These are phyloP conservation scores for Apantesis nais DNA, from an alignment of 2,888 invertebrate genomes.

Conservation along the genomic window DNA sequence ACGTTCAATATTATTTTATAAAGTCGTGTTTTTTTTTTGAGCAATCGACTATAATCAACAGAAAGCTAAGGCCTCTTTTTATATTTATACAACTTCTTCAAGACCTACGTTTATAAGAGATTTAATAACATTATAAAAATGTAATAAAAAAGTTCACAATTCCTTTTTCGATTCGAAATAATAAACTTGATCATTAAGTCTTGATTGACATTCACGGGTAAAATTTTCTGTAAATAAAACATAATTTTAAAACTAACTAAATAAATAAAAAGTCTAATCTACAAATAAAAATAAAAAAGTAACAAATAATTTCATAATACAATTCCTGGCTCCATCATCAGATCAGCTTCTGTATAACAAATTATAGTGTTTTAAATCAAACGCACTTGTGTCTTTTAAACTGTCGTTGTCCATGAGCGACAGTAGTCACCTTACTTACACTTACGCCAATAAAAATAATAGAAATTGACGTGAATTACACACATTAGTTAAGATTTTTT, in stretches of 20 bases:
- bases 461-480: no score
- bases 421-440: no score
- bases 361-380: no score
- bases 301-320: not conserved
- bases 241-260: not conserved
- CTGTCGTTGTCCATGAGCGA: no score
- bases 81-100: not conserved
- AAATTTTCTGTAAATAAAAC: slow-evolving; percentile 14
- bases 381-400: no score
- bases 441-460: no score
- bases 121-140: not conserved
- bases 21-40: no score
- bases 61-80: not conserved
- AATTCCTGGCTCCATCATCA: not conserved
- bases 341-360: not conserved
- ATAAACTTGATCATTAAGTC: not conserved
- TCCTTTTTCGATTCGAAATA: not conserved
- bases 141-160: not conserved
- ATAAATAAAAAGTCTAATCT: not conserved
- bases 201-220: slow-evolving; percentile 5
- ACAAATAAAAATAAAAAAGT: not conserved
- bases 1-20: not conserved
- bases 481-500: no score
- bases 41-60: not conserved
- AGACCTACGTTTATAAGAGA: not conserved